These are phyloP conservation scores for Sialis lutaria DNA, from an alignment of 2,888 invertebrate genomes.

Conservation along the genomic window DNA sequence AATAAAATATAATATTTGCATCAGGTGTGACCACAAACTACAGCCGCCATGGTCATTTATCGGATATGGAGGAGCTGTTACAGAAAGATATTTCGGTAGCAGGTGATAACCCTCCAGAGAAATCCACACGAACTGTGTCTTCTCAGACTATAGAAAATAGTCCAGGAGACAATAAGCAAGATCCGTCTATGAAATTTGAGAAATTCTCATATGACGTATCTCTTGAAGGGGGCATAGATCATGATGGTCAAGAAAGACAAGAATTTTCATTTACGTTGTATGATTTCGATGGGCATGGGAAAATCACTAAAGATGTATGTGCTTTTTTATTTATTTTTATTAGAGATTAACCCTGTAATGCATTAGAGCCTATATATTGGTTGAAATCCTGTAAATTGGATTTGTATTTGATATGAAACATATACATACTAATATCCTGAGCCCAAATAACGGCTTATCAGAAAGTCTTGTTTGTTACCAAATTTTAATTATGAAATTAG, in stretches of 20 bases:
- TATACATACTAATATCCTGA: no score
- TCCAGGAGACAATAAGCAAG: not conserved
- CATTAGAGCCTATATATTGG: no score
- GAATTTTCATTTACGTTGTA: constrained; percentile 76
- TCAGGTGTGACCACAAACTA: no score
- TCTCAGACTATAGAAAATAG: not conserved
- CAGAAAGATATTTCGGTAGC: constrained; percentile 21
- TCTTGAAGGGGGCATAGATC: constrained; percentile 46
- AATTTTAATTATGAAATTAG: no score
- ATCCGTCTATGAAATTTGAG: not conserved
- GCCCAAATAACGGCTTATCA: no score
- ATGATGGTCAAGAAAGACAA: constrained; percentile 36
- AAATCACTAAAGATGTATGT: constrained; percentile 81
- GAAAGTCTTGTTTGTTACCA: no score
- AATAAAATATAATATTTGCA: no score
- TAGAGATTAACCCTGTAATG: no score
- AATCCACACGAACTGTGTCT: constrained; percentile 12
- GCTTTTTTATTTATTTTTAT: not conserved
- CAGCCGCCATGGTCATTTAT: constrained; percentile 14
- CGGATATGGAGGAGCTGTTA: constrained; percentile 53
- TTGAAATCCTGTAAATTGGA: no score
- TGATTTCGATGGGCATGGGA: constrained; percentile 81
- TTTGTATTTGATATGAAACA: no score
- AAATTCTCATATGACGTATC: constrained; percentile 73
- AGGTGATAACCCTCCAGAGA: constrained; percentile 11